phyloP scores from a whole-genome alignment of 1,140 invertebrate genomes.

The Lanistes nyassanus region DNA sequence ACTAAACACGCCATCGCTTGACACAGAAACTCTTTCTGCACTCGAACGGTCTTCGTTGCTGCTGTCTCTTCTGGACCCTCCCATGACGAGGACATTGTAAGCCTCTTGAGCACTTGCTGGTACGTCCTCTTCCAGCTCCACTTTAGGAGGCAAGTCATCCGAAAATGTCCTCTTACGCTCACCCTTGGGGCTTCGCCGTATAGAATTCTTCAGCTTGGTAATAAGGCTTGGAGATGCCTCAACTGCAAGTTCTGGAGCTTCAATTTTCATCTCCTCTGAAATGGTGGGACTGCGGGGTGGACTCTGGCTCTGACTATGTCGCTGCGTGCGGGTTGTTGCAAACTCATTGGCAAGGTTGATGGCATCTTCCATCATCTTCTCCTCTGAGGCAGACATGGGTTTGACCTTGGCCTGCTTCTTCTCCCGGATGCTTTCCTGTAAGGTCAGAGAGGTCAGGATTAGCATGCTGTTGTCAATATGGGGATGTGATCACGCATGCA shows the following conservation, averaged over 20 bases:
- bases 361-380: conserved; percentile 91
- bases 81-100: conserved; percentile 90
- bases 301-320: conserved; percentile 25
- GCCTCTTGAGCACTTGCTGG: conserved; percentile 80
- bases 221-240: conserved; percentile 77
- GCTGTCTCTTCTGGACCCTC: conserved; percentile 46
- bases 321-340: conserved; percentile 66
- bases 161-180: conserved; percentile 68
- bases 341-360: conserved; percentile 94
- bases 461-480: conserved; percentile 6
- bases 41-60: not conserved
- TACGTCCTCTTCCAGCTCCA: conserved; percentile 47
- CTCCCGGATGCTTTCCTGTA: conserved; percentile 17
- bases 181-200: conserved; percentile 55
- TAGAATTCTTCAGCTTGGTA: conserved; percentile 82
- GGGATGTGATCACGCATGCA: no score
- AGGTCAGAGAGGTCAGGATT: conserved; percentile 38
- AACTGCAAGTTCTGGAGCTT: conserved; percentile 52
- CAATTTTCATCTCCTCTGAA: conserved; percentile 44
- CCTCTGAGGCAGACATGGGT: conserved; percentile 92
- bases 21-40: conserved; percentile 22
- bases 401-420: conserved; percentile 74
- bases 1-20: conserved; percentile 13
- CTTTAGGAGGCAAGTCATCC: conserved; percentile 62
- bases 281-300: conserved; percentile 36